Conservation (phyloP, 2,888 invertebrate genomes). For the Lithophane leautieri region DNA sequence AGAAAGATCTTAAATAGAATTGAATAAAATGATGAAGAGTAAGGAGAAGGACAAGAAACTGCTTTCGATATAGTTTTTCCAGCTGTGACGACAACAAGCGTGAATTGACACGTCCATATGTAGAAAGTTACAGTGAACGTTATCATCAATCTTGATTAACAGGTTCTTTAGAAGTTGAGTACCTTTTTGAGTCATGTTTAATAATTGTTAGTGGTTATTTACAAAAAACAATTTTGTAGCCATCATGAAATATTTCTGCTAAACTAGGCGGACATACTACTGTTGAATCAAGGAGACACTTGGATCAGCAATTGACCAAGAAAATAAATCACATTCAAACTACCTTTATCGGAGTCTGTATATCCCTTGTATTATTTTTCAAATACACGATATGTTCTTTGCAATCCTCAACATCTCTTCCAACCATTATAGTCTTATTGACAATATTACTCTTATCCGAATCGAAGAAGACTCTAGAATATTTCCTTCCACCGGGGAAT, state of each 20-base stretch:
- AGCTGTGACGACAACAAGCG: background rate
- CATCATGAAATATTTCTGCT: background rate
- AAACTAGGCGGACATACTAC: background rate
- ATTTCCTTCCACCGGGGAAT: conserved; percentile 93
- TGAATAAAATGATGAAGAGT: background rate
- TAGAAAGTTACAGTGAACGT: background rate
- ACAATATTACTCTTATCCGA: conserved; percentile 91
- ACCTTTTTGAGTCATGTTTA: background rate
- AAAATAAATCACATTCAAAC: conserved; percentile 46
- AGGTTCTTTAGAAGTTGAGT: background rate
- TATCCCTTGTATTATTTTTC: conserved; percentile 96
- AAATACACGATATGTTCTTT: conserved; percentile 95
- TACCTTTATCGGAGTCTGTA: conserved; percentile 95
- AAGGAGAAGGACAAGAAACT: no score
- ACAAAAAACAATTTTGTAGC: background rate
- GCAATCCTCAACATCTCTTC: conserved; percentile 92
- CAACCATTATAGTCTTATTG: conserved; percentile 91
- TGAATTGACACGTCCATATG: background rate
- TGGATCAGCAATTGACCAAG: no score
- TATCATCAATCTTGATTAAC: background rate
- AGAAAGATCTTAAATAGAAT: background rate
- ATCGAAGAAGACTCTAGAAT: conserved; percentile 95
- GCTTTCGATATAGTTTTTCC: background rate
- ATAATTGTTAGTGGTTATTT: background rate
- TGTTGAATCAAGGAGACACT: no score